A percentile compares a stretch with the other conserved stretches of the same genome.
Evolutionary conservation across 2,113 vertebrate genomes (phyloP).

Genomic region (Hippolais icterina): DNA sequence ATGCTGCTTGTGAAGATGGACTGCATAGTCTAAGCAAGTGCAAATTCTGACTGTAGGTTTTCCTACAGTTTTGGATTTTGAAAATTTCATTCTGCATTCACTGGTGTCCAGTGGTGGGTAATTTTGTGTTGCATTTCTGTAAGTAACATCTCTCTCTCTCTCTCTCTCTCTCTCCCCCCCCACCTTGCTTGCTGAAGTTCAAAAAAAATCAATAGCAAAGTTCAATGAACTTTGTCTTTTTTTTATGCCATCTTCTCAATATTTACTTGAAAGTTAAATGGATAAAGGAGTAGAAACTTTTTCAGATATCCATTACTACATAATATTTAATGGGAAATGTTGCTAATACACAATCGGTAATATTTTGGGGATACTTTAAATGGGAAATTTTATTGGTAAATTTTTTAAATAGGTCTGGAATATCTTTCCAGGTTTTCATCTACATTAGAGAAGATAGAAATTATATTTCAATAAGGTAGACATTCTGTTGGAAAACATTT

Average conservation of each 20-base stretch:
- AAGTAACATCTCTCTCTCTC: neutral
- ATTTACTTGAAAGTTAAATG: neutral
- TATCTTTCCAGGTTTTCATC: neutral
- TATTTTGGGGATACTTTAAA: neutral
- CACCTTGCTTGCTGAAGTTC: neutral
- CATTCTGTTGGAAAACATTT: neutral
- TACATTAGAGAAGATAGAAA: neutral
- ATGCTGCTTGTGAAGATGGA: neutral
- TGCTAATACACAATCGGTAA: neutral
- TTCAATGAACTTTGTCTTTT: neutral
- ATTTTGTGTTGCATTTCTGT: neutral
- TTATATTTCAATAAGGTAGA: neutral
- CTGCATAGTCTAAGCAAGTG: neutral
- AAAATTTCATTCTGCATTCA: neutral
- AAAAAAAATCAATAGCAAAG: neutral
- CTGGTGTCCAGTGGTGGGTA: neutral
- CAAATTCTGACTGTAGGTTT: neutral
- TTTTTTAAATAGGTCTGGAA: neutral
- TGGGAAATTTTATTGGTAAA: neutral
- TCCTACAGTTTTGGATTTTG: neutral
- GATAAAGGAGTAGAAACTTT: neutral
- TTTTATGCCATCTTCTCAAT: neutral
- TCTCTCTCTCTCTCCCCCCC: neutral
- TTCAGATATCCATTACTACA: neutral
- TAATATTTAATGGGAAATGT: neutral